These are phyloP conservation scores for Heterotis niloticus DNA, from an alignment of 2,113 vertebrate genomes.

Conservation along the genomic window DNA sequence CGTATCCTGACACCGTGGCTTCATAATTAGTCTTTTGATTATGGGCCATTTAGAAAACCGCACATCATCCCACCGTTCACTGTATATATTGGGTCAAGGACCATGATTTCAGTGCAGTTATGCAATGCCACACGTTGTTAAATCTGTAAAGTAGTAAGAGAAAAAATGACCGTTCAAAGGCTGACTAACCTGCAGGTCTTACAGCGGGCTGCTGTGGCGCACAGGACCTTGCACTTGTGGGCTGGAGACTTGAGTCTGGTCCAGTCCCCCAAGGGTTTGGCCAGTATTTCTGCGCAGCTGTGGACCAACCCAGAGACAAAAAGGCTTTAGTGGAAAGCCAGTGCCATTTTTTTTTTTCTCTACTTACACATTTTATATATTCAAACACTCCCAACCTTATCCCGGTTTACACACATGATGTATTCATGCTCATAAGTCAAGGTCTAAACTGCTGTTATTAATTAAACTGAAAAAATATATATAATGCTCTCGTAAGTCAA, in stretches of 20 bases:
- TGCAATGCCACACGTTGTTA: not conserved
- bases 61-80: conserved; percentile 5
- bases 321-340: no score
- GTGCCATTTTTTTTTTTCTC: not conserved
- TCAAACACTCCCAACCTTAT: no score
- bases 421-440: not conserved
- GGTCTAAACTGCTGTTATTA: not conserved
- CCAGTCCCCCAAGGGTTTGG: not conserved
- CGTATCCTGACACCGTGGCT: not conserved
- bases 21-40: conserved; percentile 12
- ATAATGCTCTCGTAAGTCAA: no score
- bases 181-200: not conserved
- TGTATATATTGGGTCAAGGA: not conserved
- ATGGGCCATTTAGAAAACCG: conserved; percentile 4
- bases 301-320: not conserved
- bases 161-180: not conserved
- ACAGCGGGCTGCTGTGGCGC: not conserved
- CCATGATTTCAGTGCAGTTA: not conserved
- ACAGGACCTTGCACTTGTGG: not conserved
- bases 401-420: no score
- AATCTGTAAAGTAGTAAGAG: no score
- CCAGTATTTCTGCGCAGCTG: not conserved
- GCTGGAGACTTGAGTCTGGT: not conserved
- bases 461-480: no score
- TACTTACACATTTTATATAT: no score